Evolutionary conservation across 2,797 vertebrate species (phyloP).

Genomic region (Taeniopygia guttata): DNA sequence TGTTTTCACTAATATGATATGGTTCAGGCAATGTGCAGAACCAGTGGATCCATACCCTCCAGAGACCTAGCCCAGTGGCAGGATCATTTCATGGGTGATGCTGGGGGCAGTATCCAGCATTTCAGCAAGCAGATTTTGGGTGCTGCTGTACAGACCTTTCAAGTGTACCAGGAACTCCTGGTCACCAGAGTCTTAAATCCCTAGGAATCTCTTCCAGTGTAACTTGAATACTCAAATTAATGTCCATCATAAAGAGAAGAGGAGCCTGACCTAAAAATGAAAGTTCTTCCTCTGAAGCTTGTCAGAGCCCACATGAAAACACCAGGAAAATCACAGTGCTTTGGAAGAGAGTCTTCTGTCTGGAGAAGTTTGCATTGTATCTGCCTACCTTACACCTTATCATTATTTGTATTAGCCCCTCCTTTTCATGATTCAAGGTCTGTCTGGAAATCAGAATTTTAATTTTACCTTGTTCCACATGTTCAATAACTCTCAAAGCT

Average conservation of each 20-base stretch:
- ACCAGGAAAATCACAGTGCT: not conserved
- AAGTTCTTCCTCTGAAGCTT: not conserved
- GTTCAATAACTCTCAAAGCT: slow-evolving; percentile 91
- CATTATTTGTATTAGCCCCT: not conserved
- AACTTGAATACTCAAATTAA: not conserved
- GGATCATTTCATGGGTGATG: not conserved
- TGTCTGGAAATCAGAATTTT: not conserved
- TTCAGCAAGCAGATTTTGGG: not conserved
- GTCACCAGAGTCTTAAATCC: not conserved
- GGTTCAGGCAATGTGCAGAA: not conserved
- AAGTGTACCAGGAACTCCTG: not conserved
- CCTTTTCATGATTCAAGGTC: not conserved
- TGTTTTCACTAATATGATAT: not conserved
- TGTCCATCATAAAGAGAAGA: not conserved
- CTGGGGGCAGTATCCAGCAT: not conserved
- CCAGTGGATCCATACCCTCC: not conserved
- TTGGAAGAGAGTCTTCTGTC: not conserved
- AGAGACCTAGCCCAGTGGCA: not conserved
- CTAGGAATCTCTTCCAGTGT: not conserved
- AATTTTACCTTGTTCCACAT: slow-evolving; percentile 91
- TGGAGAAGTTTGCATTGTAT: not conserved
- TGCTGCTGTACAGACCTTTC: not conserved
- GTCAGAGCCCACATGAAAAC: not conserved
- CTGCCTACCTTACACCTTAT: not conserved
- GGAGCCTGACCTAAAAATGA: not conserved